These are phyloP conservation scores for Eidolon helvum DNA, from an alignment of 2,113 vertebrate genomes.

Conservation along the genomic window DNA sequence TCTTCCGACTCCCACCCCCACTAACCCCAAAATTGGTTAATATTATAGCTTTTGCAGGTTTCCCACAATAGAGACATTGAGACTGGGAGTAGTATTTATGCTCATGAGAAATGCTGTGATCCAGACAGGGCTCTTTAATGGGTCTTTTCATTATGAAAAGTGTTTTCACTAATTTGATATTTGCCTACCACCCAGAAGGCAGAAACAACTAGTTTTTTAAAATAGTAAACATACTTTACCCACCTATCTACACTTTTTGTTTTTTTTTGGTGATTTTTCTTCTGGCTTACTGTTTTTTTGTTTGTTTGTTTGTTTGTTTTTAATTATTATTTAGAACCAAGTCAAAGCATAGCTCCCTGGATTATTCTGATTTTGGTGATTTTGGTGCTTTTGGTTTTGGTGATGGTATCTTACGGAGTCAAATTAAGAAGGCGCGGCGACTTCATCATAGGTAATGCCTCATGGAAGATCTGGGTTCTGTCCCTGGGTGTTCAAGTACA, in stretches of 20 bases:
- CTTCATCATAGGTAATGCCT: background rate
- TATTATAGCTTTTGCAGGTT: background rate
- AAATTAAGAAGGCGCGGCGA: rapidly evolving
- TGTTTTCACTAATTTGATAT: background rate
- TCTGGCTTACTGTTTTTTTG: background rate
- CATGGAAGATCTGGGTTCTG: background rate
- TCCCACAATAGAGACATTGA: background rate
- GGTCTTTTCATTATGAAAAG: background rate
- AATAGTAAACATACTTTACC: background rate
- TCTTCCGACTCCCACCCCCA: background rate
- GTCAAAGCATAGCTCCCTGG: background rate
- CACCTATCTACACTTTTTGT: background rate
- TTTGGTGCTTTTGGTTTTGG: too few relatives aligned
- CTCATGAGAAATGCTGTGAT: background rate
- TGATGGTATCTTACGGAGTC: rapidly evolving
- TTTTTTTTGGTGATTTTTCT: background rate
- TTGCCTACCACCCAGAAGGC: background rate
- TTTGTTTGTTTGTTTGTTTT: conserved; percentile 24
- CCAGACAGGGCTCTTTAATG: background rate
- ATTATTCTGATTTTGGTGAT: too few relatives aligned
- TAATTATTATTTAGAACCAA: background rate
- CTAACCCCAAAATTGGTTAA: background rate
- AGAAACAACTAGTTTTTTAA: background rate
- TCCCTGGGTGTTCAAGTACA: background rate
- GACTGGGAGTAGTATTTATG: background rate